These are phyloP conservation scores for Gadus macrocephalus DNA, from an alignment of 2,113 vertebrate genomes.

Conservation along the genomic window DNA sequence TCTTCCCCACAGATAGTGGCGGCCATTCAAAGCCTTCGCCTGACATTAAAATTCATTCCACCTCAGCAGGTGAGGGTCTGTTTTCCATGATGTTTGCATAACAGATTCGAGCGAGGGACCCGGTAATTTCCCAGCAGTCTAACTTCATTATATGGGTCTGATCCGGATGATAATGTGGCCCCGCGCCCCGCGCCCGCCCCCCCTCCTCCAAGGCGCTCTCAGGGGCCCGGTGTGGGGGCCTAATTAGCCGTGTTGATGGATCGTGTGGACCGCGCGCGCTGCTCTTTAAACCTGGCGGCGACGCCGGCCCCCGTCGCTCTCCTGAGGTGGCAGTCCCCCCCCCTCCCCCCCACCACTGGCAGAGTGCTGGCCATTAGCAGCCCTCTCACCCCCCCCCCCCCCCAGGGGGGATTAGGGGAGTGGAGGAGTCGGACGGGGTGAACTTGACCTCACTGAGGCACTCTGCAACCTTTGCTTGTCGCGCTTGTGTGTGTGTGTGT, in stretches of 20 bases:
- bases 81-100: constrained; percentile 26
- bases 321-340: constrained; percentile 46
- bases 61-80: constrained; percentile 12
- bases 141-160: constrained; percentile 37
- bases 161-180: no score
- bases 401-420: constrained; percentile 65
- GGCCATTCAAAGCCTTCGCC: constrained; percentile 21
- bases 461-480: constrained; percentile 34
- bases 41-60: constrained; percentile 26
- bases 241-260: constrained; percentile 67
- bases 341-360: constrained; percentile 32
- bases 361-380: constrained; percentile 68
- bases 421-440: constrained; percentile 52
- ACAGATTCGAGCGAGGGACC: constrained; percentile 29
- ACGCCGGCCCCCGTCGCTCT: constrained; percentile 50
- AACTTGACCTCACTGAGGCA: constrained; percentile 59
- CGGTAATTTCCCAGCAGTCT: constrained; percentile 31
- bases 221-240: constrained; percentile 45
- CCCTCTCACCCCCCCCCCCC: constrained; percentile 58
- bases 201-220: constrained; percentile 49
- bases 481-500: constrained; percentile 30
- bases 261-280: constrained; percentile 58
- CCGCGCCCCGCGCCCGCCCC: constrained; percentile 27
- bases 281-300: constrained; percentile 50
- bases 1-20: constrained; percentile 1